phyloP scores from a whole-genome alignment of 1,140 invertebrate genomes.

The Ips nitidus region DNA sequence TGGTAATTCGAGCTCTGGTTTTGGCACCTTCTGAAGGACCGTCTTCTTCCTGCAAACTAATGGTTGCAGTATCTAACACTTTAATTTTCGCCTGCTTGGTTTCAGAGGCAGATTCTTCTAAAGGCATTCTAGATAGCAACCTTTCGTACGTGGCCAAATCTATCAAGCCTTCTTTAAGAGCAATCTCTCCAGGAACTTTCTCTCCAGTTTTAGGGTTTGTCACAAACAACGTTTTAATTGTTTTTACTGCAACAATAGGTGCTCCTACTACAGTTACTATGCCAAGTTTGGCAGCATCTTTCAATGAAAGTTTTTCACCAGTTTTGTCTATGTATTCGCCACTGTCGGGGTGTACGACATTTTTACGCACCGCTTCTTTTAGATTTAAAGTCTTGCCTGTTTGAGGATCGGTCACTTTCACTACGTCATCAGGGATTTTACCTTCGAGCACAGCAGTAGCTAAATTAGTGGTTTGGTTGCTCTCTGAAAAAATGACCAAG shows the following conservation, averaged over 20 bases:
- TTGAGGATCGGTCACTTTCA: slow-evolving; percentile 75
- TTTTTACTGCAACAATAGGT: slow-evolving; percentile 66
- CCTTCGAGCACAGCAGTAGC: slow-evolving; percentile 69
- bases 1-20: slow-evolving; percentile 61
- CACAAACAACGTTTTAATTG: slow-evolving; percentile 65
- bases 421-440: slow-evolving; percentile 64
- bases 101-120: slow-evolving; percentile 26
- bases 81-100: slow-evolving; percentile 50
- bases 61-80: slow-evolving; percentile 46
- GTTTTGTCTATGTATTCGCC: slow-evolving; percentile 68
- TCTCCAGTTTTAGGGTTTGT: slow-evolving; percentile 76
- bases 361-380: slow-evolving; percentile 73
- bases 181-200: slow-evolving; percentile 75
- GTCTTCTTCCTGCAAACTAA: slow-evolving; percentile 51
- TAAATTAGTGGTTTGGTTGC: slow-evolving; percentile 68
- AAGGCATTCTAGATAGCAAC: slow-evolving; percentile 52
- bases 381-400: slow-evolving; percentile 71
- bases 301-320: slow-evolving; percentile 67
- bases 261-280: slow-evolving; percentile 69
- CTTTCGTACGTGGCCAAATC: slow-evolving; percentile 62
- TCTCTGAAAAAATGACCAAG: slow-evolving; percentile 70
- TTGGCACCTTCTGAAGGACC: slow-evolving; percentile 58
- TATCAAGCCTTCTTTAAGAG: slow-evolving; percentile 76
- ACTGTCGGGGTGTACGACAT: slow-evolving; percentile 73
- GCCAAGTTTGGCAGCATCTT: slow-evolving; percentile 75